Percentiles rank a stretch among this genome's conserved stretches.
Evolutionary conservation across 2,797 vertebrate species (phyloP).

Genomic region (Sorex maritimensis): DNA sequence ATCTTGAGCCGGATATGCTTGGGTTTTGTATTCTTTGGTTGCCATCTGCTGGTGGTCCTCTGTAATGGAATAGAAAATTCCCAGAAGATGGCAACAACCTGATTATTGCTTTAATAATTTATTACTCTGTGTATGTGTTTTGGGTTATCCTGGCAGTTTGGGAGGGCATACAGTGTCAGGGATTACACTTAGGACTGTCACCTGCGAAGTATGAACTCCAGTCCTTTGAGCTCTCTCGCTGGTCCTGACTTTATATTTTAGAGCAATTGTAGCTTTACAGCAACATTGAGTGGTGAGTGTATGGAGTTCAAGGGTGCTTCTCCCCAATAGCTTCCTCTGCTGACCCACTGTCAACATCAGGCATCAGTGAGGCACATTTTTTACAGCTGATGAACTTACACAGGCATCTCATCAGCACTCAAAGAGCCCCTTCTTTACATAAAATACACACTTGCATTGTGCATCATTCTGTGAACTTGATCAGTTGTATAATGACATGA

Average conservation of each 20-base stretch:
- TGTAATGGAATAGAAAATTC: slow-evolving; percentile 31
- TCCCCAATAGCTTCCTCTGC: neutral
- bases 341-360: neutral
- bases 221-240: too few species aligned
- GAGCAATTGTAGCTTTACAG: neutral
- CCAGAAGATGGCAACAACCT: neutral
- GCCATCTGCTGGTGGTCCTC: slow-evolving; percentile 81
- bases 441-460: neutral
- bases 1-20: slow-evolving; percentile 16
- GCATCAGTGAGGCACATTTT: neutral
- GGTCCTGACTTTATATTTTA: neutral
- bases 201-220: too few species aligned
- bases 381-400: neutral
- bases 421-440: neutral
- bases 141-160: too few species aligned
- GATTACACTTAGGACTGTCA: too few species aligned
- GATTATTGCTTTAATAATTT: neutral
- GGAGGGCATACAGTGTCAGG: too few species aligned
- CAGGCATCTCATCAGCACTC: neutral
- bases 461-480: neutral
- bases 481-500: neutral
- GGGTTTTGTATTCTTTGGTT: slow-evolving; percentile 75
- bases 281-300: neutral
- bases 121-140: too few species aligned
- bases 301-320: neutral